Base-by-base conservation (phyloP, 2,888 invertebrate species). In the Holacanthella duospinosa region DNA sequence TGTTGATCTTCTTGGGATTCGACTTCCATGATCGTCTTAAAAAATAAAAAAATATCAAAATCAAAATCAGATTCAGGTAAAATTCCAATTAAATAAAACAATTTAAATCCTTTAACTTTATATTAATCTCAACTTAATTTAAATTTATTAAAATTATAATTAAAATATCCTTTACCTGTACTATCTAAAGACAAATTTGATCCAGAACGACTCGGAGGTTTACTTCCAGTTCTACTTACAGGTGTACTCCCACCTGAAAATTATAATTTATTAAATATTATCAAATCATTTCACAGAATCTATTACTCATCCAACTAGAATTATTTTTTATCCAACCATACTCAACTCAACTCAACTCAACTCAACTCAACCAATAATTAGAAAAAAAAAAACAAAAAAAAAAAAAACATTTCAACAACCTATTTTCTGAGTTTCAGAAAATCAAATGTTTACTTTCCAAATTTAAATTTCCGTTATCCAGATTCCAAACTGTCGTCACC, bases 161-260 rank as follows among this genome's bases (percentile, higher is more conserved):
- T 9, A 60, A 60, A n/a, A n/a, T n/a, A n/a, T n/a, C n/a, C n/a
- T 65, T 70, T 78, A 89, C 90, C 90, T 77, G 89, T 89, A 77
- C 90, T 89, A 77, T 92, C 92, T 71, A 93, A 80, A 55, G 93
- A 93, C 66, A 91, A 83, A 75, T 90, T 93, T 55, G 94, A 94
- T 71, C 93, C 93, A 76, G 93, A 91, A 74, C 93, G 85, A 72
- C 93, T 93, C 26, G 93, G 89, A 69, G 94, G 93, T 78, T 93
- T 92, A 67, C 91, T 91, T 66, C 91, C 90, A 66, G 88, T 84
- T 72, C 93, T 82, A 71, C 91, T 90, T 36, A 87, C 86, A 55
- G 92, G 88, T 74, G 92, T 83, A 64, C 92, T 92, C 65, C 87
- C 85, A 54, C 75, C 76, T 77, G 64, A 25, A 48, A 48, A 48